These are phyloP conservation scores for Sebastolobus altivelis DNA, from an alignment of 2,797 vertebrate species.

Conservation along the genomic window DNA sequence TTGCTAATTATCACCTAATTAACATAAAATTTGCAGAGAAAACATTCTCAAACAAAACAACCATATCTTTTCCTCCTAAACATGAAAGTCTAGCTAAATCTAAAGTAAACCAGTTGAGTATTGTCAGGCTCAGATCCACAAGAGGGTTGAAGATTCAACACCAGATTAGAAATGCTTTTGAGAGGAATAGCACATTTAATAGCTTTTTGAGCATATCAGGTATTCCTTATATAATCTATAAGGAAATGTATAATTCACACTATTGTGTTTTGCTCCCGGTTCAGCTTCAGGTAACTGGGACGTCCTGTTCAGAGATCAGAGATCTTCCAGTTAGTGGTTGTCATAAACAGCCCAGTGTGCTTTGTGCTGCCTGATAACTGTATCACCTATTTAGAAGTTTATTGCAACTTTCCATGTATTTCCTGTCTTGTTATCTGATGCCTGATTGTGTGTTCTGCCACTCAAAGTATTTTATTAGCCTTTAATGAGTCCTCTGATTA, in stretches of 20 bases:
- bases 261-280: background rate
- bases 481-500: background rate
- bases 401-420: background rate
- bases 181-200: background rate
- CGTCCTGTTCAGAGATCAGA: background rate
- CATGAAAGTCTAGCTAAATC: background rate
- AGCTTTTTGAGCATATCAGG: background rate
- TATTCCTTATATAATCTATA: background rate
- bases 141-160: background rate
- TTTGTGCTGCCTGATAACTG: constrained; percentile 5
- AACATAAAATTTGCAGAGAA: background rate
- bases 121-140: background rate
- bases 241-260: background rate
- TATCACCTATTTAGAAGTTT: background rate
- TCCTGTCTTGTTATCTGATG: constrained; percentile 38
- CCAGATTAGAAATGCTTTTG: background rate
- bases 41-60: background rate
- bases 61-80: background rate
- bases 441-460: constrained; percentile 4
- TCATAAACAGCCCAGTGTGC: constrained; percentile 26
- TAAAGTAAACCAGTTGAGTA: background rate
- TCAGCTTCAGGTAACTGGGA: background rate
- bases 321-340: background rate
- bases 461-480: background rate
- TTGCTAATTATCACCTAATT: too few species aligned